A percentile compares a stretch with the other conserved stretches of the same genome.
Conservation (phyloP, 2,888 invertebrate species). For the Oscheius sp. region DNA sequence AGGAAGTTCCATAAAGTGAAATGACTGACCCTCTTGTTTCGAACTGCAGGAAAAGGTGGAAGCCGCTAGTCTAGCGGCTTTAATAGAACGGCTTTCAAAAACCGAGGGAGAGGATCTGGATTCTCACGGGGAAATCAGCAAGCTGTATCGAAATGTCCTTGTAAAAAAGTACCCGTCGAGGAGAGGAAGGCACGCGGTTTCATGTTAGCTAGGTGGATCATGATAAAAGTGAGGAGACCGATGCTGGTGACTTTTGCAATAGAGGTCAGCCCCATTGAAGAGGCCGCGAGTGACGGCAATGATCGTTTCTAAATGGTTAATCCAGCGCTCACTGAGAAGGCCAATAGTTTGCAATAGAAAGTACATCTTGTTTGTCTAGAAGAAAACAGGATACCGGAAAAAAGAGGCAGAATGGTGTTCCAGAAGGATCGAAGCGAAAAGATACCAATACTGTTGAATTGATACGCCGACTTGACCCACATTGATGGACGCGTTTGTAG, state of each 20-base stretch:
- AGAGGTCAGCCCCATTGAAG: constrained; percentile 29
- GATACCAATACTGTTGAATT: constrained; percentile 34
- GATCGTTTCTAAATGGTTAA: constrained; percentile 29
- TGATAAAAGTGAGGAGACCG: constrained; percentile 12
- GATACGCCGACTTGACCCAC: constrained; percentile 33
- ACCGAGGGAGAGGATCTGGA: constrained; percentile 14
- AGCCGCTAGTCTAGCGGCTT: constrained; percentile 18
- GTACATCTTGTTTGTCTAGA: background rate
- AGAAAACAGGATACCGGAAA: background rate
- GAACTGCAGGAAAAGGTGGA: background rate
- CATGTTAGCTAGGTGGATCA: background rate
- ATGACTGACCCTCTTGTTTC: no score
- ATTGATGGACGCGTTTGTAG: constrained; percentile 30
- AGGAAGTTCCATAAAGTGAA: no score
- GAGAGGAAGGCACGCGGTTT: background rate
- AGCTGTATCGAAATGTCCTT: constrained; percentile 26
- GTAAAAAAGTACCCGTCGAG: background rate
- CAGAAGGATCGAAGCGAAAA: constrained; percentile 16
- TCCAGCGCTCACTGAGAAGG: background rate
- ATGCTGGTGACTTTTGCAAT: constrained; percentile 17
- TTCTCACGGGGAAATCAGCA: constrained; percentile 3
- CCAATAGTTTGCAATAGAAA: no score
- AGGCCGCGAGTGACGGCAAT: constrained; percentile 25
- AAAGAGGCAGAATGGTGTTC: background rate
- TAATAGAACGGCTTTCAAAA: constrained; percentile 30